Evolutionary conservation across 2,888 invertebrate genomes (phyloP).

Genomic region (Phymatocera aterrima): DNA sequence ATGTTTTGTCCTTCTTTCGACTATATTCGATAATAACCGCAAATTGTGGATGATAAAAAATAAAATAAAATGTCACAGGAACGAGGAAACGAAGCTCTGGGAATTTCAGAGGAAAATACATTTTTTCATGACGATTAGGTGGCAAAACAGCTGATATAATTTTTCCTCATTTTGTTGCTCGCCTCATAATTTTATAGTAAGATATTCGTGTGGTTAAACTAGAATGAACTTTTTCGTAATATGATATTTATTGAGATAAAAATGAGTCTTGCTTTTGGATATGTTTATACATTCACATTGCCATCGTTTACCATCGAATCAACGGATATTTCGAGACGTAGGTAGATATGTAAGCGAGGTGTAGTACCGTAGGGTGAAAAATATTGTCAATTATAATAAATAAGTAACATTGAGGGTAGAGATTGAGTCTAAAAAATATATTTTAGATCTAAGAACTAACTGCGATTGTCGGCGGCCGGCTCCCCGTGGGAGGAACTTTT

Average conservation of each 20-base stretch:
- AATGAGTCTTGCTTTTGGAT: not conserved
- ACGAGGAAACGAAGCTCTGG: too few relatives aligned
- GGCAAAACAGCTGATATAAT: too few relatives aligned
- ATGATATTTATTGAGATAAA: not conserved
- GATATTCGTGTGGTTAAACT: not conserved
- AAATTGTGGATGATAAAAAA: not conserved
- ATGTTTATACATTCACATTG: not conserved
- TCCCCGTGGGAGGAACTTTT: constrained; percentile 72
- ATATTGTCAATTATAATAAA: not conserved
- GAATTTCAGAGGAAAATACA: too few relatives aligned
- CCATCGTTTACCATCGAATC: not conserved
- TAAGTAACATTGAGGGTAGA: not conserved
- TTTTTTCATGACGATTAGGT: too few relatives aligned
- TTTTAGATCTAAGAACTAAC: constrained; percentile 58
- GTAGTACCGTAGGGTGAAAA: not conserved
- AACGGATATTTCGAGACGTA: not conserved
- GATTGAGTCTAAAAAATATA: not conserved
- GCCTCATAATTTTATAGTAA: not conserved
- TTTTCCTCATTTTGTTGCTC: not conserved
- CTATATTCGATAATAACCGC: not conserved
- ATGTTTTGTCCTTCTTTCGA: not conserved
- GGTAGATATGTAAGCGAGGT: not conserved
- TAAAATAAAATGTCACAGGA: too few relatives aligned
- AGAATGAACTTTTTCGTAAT: not conserved
- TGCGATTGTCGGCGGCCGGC: constrained; percentile 71